Base-by-base conservation (phyloP, 2,888 invertebrate genomes). In the Nowickia ferox region DNA sequence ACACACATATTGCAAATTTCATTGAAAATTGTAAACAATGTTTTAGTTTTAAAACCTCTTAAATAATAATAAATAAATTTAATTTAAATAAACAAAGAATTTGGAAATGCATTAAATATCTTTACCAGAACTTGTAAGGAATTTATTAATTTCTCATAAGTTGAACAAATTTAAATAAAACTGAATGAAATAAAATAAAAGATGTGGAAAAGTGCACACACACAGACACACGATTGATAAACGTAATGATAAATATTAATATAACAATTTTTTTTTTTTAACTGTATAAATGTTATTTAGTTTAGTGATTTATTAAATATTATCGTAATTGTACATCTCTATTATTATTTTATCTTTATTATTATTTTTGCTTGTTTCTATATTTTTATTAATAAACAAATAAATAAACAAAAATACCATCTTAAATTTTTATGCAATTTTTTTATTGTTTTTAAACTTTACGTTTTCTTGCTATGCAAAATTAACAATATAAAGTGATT, bases 351-450 rank as follows among this genome's bases (percentile, higher is more conserved):
- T 88, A 71, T 79, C 17, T 66, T 68, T 82, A 57, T 79, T 89
- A 89, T 90, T 88, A 89, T 89, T 71, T 87, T 84, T 84, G 72
- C 81, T 84, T 84, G 84, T 84, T 84, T 84, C 81, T 77, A 82
- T 86, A 86, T 86, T 87, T 87, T 87, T 88, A 88, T 87, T 87
- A 87, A 81, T 81, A 84, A 84, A 84, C 22, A 66, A 81, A 74
- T 72, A 81, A 81, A 80, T 59, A 83, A 84, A 77, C 46, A 66
- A 74, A 68, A 40, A 30, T 30, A 30, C 19, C 42, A 66, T 66
- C 71, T 55, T 55, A 65, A 55, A 40, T 66, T 66, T 57, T 1
- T 65, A 65, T 65, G 8, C n/a, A 40, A 22, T 42, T 2, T 11
- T 46, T 69, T 84, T 42, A 11, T 48, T 80, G 66, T 63, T 53